phyloP scores from a whole-genome alignment of 2,113 vertebrate genomes.

The Vombatus ursinus region DNA sequence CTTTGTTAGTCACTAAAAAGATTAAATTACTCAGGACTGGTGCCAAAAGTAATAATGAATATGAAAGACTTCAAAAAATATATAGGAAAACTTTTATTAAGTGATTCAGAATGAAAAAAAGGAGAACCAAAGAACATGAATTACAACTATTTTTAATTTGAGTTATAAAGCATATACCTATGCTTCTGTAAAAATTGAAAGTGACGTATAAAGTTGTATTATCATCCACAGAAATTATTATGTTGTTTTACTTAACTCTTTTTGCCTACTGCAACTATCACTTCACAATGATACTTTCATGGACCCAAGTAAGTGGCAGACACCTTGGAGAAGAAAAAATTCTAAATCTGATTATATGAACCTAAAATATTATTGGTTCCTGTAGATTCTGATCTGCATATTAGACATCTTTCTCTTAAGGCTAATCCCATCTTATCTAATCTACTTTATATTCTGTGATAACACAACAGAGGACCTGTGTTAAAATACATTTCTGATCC shows the following conservation, averaged over 20 bases:
- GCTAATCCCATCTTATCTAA: background rate
- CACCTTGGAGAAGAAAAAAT: background rate
- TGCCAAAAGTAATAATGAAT: background rate
- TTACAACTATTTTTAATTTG: background rate
- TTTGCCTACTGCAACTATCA: background rate
- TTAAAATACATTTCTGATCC: background rate
- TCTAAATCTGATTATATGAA: background rate
- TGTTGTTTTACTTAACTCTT: background rate
- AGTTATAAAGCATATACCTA: background rate
- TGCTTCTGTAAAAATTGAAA: background rate
- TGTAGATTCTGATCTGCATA: background rate
- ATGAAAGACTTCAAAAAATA: background rate
- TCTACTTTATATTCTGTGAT: background rate
- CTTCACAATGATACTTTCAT: background rate
- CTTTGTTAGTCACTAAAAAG: background rate
- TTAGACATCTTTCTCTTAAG: background rate
- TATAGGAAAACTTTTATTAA: background rate
- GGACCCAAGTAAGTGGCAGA: background rate
- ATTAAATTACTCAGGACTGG: background rate
- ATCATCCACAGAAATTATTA: background rate
- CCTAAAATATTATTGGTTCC: background rate
- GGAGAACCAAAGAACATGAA: background rate
- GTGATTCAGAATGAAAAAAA: background rate
- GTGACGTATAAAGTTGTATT: background rate
- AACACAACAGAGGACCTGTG: background rate